These are phyloP conservation scores for Cyanistes caeruleus DNA, from an alignment of 2,113 vertebrate species.

Conservation along the genomic window DNA sequence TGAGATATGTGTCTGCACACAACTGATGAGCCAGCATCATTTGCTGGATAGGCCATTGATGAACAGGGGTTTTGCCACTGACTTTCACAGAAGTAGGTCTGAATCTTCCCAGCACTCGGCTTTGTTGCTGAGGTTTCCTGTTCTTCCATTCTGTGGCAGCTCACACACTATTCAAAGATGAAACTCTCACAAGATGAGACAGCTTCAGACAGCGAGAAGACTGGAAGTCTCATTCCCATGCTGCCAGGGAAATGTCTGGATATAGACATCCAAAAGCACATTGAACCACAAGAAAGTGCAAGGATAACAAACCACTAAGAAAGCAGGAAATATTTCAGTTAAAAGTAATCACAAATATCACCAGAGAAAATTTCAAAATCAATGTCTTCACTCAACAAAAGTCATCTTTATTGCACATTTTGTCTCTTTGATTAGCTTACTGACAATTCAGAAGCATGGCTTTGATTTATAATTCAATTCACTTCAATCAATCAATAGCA, in stretches of 20 bases:
- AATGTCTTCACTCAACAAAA: background rate
- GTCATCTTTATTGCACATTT: background rate
- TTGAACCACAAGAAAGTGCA: background rate
- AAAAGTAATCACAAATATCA: background rate
- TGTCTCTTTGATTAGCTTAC: background rate
- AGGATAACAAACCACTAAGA: background rate
- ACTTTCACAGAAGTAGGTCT: background rate
- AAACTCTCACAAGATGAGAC: background rate
- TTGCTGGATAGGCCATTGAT: background rate
- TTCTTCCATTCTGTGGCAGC: background rate
- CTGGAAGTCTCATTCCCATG: background rate
- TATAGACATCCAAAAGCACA: background rate
- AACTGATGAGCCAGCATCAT: background rate
- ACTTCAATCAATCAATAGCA: background rate
- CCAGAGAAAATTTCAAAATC: background rate
- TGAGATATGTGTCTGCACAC: background rate
- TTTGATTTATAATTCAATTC: slow-evolving; percentile 19
- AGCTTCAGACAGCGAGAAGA: background rate
- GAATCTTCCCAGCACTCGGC: background rate
- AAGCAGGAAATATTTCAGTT: background rate
- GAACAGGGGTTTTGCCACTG: background rate
- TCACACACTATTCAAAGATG: background rate
- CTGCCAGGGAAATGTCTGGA: background rate
- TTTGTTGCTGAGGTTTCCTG: background rate
- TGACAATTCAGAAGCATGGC: background rate